Evolutionary conservation across 2,888 invertebrate genomes (phyloP).

Genomic region (Tryphoninae sp.): DNA sequence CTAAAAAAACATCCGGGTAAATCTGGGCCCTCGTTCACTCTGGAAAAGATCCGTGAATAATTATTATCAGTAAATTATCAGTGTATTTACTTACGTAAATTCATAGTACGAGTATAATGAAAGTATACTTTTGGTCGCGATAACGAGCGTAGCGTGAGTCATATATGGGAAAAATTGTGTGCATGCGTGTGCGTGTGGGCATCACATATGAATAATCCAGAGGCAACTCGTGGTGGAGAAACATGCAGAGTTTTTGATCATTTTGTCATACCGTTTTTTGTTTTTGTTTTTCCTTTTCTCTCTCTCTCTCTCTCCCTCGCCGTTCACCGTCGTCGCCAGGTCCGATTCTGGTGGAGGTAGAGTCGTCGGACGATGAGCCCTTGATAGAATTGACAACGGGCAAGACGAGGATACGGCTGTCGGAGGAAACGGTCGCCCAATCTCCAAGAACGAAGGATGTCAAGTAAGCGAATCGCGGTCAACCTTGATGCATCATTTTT

Average conservation of each 20-base stretch:
- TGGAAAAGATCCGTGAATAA: constrained; percentile 62
- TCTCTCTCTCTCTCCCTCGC: not conserved
- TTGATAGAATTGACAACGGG: constrained; percentile 86
- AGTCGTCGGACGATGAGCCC: constrained; percentile 91
- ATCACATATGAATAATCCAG: not conserved
- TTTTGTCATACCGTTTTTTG: not conserved
- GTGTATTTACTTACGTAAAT: not conserved
- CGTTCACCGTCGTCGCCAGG: constrained; percentile 69
- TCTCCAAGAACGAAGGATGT: constrained; percentile 80
- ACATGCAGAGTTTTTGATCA: not conserved
- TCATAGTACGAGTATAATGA: too few species aligned
- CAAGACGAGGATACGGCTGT: constrained; percentile 84
- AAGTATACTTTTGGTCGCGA: too few species aligned
- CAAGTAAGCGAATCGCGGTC: constrained; percentile 71
- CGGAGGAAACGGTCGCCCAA: constrained; percentile 76
- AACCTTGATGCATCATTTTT: constrained; percentile 3
- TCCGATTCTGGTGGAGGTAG: constrained; percentile 85
- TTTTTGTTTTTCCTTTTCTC: constrained; percentile 4
- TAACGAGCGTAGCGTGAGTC: not conserved
- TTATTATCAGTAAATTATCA: constrained; percentile 34
- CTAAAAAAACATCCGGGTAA: constrained; percentile 57
- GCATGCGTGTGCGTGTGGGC: not conserved
- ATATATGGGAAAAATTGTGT: constrained; percentile 12
- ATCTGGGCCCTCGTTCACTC: constrained; percentile 56
- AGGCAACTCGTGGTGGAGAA: constrained; percentile 11